Base-by-base conservation (phyloP, 2,888 invertebrate species). In the Rhaphigaster nebulosa region DNA sequence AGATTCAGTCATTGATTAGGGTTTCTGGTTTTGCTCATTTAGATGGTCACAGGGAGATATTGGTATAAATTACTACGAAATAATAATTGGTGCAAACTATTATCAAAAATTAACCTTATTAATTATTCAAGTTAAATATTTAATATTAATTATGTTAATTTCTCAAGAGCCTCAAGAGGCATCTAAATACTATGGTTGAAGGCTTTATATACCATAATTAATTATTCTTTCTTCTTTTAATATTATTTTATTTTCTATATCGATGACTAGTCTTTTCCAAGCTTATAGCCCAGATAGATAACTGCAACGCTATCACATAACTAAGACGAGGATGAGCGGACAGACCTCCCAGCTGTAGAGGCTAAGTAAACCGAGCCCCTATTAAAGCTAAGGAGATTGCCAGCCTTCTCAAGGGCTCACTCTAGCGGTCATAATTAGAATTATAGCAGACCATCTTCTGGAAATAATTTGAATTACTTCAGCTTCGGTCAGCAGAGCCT, bases 401-500 rank as follows among this genome's bases (percentile, higher is more conserved):
- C 70, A 76, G 70, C 70, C 70, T 29, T 76, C 70, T 76, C 70
- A 76, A 76, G 70, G 34, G 88, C 41, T 41, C 88, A 88, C 56
- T 60, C 88, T 88, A 88, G 88, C 60, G 88, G 88, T 20, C 88
- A 41, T 88, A 88, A 88, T 88, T 54, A 88, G 88, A 88, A 60
- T 60, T 88, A 88, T 88, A 60, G 88, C 60, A 88, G 56, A 56
- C 13, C 60, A 41, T 41, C 88, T n/a, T 54, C 88, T 88, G 88
- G 88, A 88, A 88, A 41, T 88, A 88, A 88, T 88, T 41, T 88
- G 88, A 88, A 88, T 88, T 88, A 88, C 60, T 87, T 87, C 52
- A 56, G 87, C 70, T 76, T 76, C 34, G 70, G 70, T 76, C 70
- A 76, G 70, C 70, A 76, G 70, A 76, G 70, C 70, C 70, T 76